phyloP scores from a whole-genome alignment of 2,888 invertebrate genomes.

The Mythimna loreyi region DNA sequence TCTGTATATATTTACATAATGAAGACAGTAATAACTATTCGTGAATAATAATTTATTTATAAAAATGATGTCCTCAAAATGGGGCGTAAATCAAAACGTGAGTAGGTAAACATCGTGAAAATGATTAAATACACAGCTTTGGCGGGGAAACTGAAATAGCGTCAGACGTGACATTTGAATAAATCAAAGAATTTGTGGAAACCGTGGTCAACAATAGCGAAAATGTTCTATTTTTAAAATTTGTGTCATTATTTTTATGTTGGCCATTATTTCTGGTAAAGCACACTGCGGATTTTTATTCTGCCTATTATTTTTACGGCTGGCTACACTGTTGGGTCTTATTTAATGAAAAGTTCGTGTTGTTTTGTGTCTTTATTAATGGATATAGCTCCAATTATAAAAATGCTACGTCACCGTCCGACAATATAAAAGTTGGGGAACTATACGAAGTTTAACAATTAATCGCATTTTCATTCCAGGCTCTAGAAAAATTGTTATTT shows the following conservation, averaged over 20 bases:
- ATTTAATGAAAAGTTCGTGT: background rate
- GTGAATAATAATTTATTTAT: conserved; percentile 50
- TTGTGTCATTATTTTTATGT: conserved; percentile 10
- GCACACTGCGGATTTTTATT: background rate
- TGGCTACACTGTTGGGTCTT: background rate
- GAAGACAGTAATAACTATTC: conserved; percentile 31
- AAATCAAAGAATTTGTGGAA: conserved; percentile 53
- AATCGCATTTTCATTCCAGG: conserved; percentile 2
- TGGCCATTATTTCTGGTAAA: background rate
- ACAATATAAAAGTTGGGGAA: background rate
- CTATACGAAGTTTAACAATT: conserved; percentile 5
- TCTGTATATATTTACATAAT: conserved; percentile 48
- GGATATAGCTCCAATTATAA: conserved; percentile 5
- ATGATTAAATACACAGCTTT: conserved; percentile 54
- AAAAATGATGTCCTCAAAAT: conserved; percentile 42
- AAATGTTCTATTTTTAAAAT: conserved; percentile 20
- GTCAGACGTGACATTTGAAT: conserved; percentile 44
- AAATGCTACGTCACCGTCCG: background rate
- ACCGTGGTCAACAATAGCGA: background rate
- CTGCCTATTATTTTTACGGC: background rate
- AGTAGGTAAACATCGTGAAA: conserved; percentile 58
- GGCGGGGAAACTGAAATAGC: conserved; percentile 38
- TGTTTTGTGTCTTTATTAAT: background rate
- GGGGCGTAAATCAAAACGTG: conserved; percentile 46
- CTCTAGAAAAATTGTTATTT: conserved; percentile 1